Conservation (phyloP, 2,113 vertebrate genomes). For the Poicephalus meyeri region DNA sequence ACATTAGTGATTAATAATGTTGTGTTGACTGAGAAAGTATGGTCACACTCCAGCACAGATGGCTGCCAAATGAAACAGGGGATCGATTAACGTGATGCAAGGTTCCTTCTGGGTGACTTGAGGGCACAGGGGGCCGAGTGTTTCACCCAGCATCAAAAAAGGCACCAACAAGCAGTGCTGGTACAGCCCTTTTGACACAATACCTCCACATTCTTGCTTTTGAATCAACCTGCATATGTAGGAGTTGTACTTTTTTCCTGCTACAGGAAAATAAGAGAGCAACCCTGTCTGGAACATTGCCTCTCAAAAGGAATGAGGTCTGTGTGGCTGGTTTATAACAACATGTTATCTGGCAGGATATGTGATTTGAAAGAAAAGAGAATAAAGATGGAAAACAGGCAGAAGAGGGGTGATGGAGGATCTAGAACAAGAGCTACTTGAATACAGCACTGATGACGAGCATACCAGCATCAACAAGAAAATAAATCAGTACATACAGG, state of each 20-base stretch:
- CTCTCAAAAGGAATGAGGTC: not conserved
- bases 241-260: not conserved
- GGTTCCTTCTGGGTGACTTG: not conserved
- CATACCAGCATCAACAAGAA: not conserved
- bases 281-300: not conserved
- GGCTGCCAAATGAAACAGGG: not conserved
- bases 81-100: fast-evolving
- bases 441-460: not conserved
- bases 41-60: not conserved
- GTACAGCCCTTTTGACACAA: not conserved
- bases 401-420: not conserved
- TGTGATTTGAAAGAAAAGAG: not conserved
- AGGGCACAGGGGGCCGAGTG: fast-evolving
- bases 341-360: not conserved
- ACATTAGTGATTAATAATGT: not conserved
- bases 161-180: not conserved
- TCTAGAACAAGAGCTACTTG: not conserved
- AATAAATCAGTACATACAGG: not conserved
- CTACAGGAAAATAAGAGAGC: not conserved
- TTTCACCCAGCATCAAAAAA: not conserved
- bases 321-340: not conserved
- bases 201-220: not conserved
- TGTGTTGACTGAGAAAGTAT: not conserved
- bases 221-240: not conserved
- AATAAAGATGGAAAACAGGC: not conserved